Conservation (phyloP, 1,140 invertebrate species). For the Tachypleus tridentatus region DNA sequence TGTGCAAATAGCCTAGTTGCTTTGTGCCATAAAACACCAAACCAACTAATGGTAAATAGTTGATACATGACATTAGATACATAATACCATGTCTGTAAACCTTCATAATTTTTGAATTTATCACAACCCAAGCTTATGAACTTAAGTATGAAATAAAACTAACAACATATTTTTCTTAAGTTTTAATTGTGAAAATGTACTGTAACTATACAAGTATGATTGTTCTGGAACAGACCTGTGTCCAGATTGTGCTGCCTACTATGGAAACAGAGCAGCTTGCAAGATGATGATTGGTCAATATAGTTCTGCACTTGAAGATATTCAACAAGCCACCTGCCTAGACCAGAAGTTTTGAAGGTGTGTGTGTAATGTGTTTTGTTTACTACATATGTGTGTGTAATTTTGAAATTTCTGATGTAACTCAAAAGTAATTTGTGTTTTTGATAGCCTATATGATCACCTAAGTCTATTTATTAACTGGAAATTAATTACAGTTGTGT, state of each 20-base stretch:
- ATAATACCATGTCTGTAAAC: neutral
- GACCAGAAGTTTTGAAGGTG: constrained; percentile 56
- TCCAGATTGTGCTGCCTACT: constrained; percentile 54
- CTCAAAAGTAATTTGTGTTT: constrained; percentile 5
- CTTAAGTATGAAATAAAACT: no score
- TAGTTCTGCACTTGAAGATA: constrained; percentile 67
- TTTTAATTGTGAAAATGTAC: no score
- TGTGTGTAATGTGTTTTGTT: neutral
- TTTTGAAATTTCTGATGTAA: constrained; percentile 3
- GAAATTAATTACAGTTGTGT: neutral
- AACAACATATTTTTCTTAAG: no score
- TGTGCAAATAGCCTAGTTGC: no score
- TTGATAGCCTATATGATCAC: constrained; percentile 5
- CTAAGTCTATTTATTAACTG: no score
- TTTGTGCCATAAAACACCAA: no score
- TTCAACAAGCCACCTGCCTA: constrained; percentile 57
- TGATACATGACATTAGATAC: neutral
- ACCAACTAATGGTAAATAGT: no score
- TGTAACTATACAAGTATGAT: constrained; percentile 25
- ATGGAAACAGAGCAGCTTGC: constrained; percentile 82
- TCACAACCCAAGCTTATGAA: no score
- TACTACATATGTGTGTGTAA: neutral
- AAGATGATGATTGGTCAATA: constrained; percentile 83
- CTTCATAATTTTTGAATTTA: constrained; percentile 37
- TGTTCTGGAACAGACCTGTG: constrained; percentile 34